Base-by-base conservation (phyloP, 2,797 vertebrate genomes). In the Hypotaenidia philippensis region DNA sequence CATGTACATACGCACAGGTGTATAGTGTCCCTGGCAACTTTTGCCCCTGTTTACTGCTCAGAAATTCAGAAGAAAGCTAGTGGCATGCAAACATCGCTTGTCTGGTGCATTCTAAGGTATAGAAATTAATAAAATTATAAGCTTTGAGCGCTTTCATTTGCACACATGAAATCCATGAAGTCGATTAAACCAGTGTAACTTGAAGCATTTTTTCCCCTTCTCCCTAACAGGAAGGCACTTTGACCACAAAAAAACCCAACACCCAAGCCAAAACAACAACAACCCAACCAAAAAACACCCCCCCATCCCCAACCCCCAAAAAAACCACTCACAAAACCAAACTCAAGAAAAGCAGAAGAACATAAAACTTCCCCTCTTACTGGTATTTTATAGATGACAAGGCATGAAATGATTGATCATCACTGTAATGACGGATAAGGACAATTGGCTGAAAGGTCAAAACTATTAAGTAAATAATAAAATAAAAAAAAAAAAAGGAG, bases 371-470 rank as follows among this genome's bases (percentile, higher is more conserved):
- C 71, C 44, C 40, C 53, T 90, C 49, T 91, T 97, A 86, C 83
- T 96, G 92, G 40, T 96, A 92, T 92, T 96, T 97, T 88, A 79
- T 92, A 97, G 77, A 95, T 93, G 97, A 94, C 94, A 94, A 92
- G 78, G 72, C 89, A 87, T 85, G 82, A 95, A 97, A 96, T 98
- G 97, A 98, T 97, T 95, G 97, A 98, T 98, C 95, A 95, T 72
- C 61, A 53, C 90, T 91, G 47, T 93, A 97, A 97, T 97, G 97
- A 98, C 34, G 53, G 97, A 98, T 98, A 98, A 98, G 95, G 97
- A 96, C 96, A 97, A 97, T 97, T 97, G 95, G 93, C 96, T 94
- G 86, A 98, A 97, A 98, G 98, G 97, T 98, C 97, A 98, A 97
- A 93, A 96, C 97, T 97, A 97, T 97, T 97, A 97, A 97, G 93